phyloP scores from a whole-genome alignment of 2,113 vertebrate species.

The Saguinus midas region DNA sequence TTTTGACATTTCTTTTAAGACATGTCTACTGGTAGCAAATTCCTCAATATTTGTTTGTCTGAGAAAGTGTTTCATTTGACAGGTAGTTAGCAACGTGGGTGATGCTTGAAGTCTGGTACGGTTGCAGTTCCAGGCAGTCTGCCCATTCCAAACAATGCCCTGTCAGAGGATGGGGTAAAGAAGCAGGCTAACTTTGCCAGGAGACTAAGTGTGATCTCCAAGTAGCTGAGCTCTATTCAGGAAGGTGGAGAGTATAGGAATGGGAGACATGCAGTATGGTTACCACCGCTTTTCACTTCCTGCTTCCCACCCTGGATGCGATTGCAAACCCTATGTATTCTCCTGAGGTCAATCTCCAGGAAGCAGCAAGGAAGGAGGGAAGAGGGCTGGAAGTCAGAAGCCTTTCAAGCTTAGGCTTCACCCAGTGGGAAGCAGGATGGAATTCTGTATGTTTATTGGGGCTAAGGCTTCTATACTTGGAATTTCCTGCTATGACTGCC shows the following conservation, averaged over 20 bases:
- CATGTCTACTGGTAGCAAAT: neutral
- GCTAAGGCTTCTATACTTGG: neutral
- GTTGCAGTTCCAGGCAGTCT: neutral
- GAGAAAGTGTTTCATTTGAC: neutral
- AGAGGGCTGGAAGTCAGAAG: neutral
- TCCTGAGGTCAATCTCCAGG: neutral
- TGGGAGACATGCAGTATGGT: fast-evolving
- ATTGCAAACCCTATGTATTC: neutral
- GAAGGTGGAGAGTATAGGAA: neutral
- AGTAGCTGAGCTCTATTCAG: neutral
- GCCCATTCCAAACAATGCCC: too few species aligned
- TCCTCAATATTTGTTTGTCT: neutral
- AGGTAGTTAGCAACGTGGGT: neutral
- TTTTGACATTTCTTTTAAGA: neutral
- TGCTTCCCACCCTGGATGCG: neutral
- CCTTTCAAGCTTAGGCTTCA: neutral
- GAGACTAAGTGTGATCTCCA: neutral
- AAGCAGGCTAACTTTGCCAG: neutral
- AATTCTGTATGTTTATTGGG: neutral
- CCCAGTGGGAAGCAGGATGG: neutral
- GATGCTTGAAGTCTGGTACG: fast-evolving
- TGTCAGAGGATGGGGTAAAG: neutral
- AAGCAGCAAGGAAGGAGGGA: neutral
- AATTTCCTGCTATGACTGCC: neutral
- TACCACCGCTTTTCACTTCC: neutral